Conservation (phyloP, 2,113 vertebrate species). For the Leptosomus discolor region DNA sequence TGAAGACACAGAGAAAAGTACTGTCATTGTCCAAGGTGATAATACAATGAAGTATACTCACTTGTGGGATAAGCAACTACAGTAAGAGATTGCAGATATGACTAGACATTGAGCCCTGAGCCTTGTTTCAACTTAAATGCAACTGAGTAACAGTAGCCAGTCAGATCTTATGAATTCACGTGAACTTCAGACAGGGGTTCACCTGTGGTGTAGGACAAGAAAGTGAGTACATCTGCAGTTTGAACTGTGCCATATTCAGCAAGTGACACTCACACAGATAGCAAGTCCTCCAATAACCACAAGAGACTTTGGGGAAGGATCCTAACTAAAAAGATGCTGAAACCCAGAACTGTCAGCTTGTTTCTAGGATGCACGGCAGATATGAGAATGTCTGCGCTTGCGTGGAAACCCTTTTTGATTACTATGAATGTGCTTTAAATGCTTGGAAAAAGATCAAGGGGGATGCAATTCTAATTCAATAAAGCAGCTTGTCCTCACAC, state of each 20-base stretch:
- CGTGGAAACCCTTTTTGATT: not conserved
- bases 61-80: not conserved
- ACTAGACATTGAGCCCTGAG: not conserved
- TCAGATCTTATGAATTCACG: accelerated
- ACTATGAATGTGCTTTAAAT: not conserved
- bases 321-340: not conserved
- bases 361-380: not conserved
- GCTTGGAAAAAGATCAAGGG: not conserved
- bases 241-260: not conserved
- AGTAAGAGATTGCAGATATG: not conserved
- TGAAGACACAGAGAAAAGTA: not conserved
- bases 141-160: not conserved
- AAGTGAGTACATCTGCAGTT: not conserved
- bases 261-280: not conserved
- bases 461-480: not conserved
- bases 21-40: not conserved
- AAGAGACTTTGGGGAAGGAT: not conserved
- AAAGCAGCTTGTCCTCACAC: not conserved
- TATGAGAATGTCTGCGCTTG: not conserved
- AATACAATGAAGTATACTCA: not conserved
- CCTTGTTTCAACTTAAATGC: not conserved
- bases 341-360: not conserved
- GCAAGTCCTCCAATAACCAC: not conserved
- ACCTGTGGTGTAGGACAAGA: not conserved
- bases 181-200: not conserved